These are phyloP conservation scores for Steinernema carpocapsae DNA, from an alignment of 2,888 invertebrate species.

Conservation along the genomic window DNA sequence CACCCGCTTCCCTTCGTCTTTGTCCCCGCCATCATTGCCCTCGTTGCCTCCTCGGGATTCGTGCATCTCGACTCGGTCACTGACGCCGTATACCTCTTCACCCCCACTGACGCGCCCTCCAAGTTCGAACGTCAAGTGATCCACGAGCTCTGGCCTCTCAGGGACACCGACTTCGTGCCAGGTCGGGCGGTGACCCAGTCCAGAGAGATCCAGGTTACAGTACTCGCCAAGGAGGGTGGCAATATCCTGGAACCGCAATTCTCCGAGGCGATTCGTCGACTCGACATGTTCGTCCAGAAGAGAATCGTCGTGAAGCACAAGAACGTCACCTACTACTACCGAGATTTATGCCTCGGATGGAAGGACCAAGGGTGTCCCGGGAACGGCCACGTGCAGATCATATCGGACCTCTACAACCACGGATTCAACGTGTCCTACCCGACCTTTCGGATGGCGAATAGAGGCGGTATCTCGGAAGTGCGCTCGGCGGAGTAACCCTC, in stretches of 20 bases:
- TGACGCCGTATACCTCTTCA: conserved; percentile 63
- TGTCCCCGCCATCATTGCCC: conserved; percentile 50
- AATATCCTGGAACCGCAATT: conserved; percentile 79
- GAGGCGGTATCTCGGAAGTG: conserved; percentile 57
- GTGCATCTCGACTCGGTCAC: conserved; percentile 42
- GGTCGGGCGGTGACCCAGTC: conserved; percentile 58
- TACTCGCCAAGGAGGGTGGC: conserved; percentile 81
- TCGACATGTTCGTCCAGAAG: conserved; percentile 57
- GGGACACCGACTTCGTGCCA: conserved; percentile 56
- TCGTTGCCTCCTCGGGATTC: conserved; percentile 45
- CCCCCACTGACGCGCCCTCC: conserved; percentile 60
- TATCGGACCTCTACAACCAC: conserved; percentile 53
- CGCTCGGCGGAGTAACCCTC: conserved; percentile 55
- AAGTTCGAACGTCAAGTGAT: conserved; percentile 49
- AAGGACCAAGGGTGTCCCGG: conserved; percentile 50
- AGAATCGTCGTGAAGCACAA: conserved; percentile 48
- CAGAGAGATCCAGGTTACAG: conserved; percentile 65
- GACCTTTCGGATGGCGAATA: conserved; percentile 51
- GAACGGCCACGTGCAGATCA: conserved; percentile 53
- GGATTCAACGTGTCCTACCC: conserved; percentile 61
- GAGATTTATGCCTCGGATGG: conserved; percentile 56
- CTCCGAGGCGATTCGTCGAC: conserved; percentile 49
- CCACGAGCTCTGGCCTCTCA: conserved; percentile 56
- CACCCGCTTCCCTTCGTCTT: conserved; percentile 56
- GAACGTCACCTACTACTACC: conserved; percentile 44